phyloP scores from a whole-genome alignment of 2,113 vertebrate genomes.

The Empidonax alnorum region DNA sequence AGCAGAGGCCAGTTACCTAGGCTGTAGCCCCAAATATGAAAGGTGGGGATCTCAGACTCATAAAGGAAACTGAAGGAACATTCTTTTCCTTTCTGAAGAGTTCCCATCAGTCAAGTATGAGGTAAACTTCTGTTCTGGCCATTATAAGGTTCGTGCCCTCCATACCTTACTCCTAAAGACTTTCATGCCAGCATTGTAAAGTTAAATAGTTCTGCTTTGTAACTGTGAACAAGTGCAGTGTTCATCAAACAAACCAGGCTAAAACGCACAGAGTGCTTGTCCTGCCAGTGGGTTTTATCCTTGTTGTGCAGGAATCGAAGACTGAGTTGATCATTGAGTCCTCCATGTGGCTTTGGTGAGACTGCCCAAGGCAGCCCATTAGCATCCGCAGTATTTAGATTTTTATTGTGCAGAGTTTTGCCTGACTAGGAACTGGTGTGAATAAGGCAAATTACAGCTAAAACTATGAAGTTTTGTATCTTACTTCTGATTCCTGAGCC shows the following conservation, averaged over 20 bases:
- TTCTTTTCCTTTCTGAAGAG: slow-evolving; percentile 1
- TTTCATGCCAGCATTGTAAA: background rate
- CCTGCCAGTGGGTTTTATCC: background rate
- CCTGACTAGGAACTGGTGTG: background rate
- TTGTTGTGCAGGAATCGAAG: background rate
- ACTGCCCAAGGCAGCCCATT: background rate
- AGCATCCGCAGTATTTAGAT: background rate
- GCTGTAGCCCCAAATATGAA: slow-evolving; percentile 6
- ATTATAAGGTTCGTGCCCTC: background rate
- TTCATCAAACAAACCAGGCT: background rate
- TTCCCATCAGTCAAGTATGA: background rate
- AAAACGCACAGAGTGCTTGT: background rate
- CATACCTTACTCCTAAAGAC: background rate
- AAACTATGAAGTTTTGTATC: background rate
- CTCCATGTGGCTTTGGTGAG: background rate
- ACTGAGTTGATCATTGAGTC: background rate
- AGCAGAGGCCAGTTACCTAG: background rate
- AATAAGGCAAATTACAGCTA: background rate
- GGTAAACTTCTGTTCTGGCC: background rate
- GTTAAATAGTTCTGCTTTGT: slow-evolving; percentile 18
- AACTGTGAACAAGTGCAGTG: background rate
- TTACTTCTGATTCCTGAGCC: background rate
- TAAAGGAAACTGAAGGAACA: background rate
- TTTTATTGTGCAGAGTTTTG: background rate
- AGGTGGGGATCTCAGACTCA: background rate